Evolutionary conservation across 2,797 vertebrate genomes (phyloP).

Genomic region (Nasua narica): DNA sequence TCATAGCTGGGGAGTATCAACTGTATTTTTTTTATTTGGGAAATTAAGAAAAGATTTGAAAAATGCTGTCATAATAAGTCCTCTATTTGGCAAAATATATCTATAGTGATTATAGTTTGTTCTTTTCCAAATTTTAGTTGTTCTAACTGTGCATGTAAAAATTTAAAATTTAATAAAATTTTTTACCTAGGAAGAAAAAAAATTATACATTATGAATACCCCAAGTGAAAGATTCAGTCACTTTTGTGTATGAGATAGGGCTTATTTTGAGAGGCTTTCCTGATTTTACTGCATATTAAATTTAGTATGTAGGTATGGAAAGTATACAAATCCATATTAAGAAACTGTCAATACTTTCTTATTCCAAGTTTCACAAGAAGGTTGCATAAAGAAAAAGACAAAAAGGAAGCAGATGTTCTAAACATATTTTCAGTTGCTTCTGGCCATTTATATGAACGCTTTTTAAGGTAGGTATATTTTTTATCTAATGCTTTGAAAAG

Average conservation of each 20-base stretch:
- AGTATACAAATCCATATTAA: constrained; percentile 12
- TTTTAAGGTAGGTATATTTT: constrained; percentile 89
- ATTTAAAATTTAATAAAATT: not conserved
- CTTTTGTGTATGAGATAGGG: not conserved
- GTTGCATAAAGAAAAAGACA: constrained; percentile 82
- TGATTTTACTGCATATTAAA: not conserved
- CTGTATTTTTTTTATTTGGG: not conserved
- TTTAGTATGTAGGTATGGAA: not conserved
- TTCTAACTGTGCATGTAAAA: constrained; percentile 15
- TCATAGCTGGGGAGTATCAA: not conserved
- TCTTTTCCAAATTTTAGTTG: not conserved
- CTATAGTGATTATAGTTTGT: not conserved
- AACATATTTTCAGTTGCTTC: constrained; percentile 99
- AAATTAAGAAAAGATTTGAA: not conserved
- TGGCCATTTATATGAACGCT: constrained; percentile 97
- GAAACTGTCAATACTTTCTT: constrained; percentile 24
- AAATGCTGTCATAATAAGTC: not conserved
- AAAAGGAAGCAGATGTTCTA: constrained; percentile 87
- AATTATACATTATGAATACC: not conserved
- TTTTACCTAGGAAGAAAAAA: not conserved
- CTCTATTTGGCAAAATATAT: not conserved
- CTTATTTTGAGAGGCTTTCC: not conserved
- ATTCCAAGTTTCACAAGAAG: constrained; percentile 88
- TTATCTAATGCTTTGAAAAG: constrained; percentile 28
- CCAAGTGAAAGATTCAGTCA: not conserved